phyloP scores from a whole-genome alignment of 2,888 invertebrate species.

The Drepanosiphum platanoidis region DNA sequence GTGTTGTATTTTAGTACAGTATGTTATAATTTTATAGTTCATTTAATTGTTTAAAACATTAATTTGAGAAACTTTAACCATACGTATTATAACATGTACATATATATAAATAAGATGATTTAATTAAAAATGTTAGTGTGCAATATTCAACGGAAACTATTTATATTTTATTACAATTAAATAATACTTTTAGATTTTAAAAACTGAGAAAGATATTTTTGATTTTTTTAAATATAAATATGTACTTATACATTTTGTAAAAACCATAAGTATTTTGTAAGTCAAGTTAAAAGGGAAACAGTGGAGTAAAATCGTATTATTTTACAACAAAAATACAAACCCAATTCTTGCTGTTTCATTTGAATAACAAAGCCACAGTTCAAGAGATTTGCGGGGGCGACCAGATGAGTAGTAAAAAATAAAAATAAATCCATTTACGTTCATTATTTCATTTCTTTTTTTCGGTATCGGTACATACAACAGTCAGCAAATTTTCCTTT shows the following conservation, averaged over 20 bases:
- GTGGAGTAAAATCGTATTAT: neutral
- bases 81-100: too few species aligned
- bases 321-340: conserved; percentile 24
- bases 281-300: conserved; percentile 7
- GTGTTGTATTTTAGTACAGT: too few species aligned
- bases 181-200: neutral
- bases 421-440: conserved; percentile 47
- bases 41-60: too few species aligned
- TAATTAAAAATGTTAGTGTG: too few species aligned
- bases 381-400: conserved; percentile 38
- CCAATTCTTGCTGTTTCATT: conserved; percentile 37
- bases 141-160: neutral
- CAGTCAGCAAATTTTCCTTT: conserved; percentile 54
- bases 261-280: neutral
- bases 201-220: neutral
- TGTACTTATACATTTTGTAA: neutral
- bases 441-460: conserved; percentile 42
- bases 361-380: conserved; percentile 54
- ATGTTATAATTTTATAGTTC: too few species aligned
- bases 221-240: too few species aligned
- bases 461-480: conserved; percentile 28
- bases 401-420: conserved; percentile 35
- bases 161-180: neutral
- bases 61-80: too few species aligned
- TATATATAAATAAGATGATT: too few species aligned